Evolutionary conservation across 1,140 invertebrate species (phyloP).

Genomic region (Drosophila azteca): DNA sequence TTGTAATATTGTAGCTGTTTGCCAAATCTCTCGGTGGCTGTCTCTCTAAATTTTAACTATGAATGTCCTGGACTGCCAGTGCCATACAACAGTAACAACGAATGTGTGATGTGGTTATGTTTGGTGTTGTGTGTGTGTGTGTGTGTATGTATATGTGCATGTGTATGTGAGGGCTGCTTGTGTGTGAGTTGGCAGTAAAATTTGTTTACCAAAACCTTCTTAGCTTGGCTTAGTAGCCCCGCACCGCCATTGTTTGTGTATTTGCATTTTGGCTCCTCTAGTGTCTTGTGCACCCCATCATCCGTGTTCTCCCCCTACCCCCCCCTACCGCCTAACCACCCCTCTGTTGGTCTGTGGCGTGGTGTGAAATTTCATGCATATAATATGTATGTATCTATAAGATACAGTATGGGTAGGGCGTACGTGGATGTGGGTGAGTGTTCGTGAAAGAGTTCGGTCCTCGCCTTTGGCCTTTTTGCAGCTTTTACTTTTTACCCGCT

Average conservation of each 20-base stretch:
- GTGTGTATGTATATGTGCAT: slow-evolving; percentile 29
- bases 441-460: slow-evolving; percentile 45
- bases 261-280: slow-evolving; percentile 69
- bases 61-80: slow-evolving; percentile 64
- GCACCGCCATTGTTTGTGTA: slow-evolving; percentile 77
- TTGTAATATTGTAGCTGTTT: slow-evolving; percentile 63
- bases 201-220: slow-evolving; percentile 81
- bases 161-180: slow-evolving; percentile 34
- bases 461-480: slow-evolving; percentile 69
- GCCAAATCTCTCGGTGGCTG: slow-evolving; percentile 77
- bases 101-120: slow-evolving; percentile 7
- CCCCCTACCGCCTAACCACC: slow-evolving; percentile 10
- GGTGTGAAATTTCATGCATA: slow-evolving; percentile 77
- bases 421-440: slow-evolving; percentile 16
- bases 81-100: slow-evolving; percentile 21
- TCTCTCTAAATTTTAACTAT: slow-evolving; percentile 81
- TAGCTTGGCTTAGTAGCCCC: slow-evolving; percentile 81
- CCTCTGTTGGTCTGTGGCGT: slow-evolving; percentile 24
- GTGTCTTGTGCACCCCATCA: slow-evolving; percentile 15
- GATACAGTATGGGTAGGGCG: neutral
- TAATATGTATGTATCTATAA: slow-evolving; percentile 59
- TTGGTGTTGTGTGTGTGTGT: neutral
- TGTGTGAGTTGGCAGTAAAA: slow-evolving; percentile 63
- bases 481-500: slow-evolving; percentile 58
- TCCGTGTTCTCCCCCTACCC: neutral